Conservation (phyloP, 2,888 invertebrate genomes). For the Trachelus tabidus region DNA sequence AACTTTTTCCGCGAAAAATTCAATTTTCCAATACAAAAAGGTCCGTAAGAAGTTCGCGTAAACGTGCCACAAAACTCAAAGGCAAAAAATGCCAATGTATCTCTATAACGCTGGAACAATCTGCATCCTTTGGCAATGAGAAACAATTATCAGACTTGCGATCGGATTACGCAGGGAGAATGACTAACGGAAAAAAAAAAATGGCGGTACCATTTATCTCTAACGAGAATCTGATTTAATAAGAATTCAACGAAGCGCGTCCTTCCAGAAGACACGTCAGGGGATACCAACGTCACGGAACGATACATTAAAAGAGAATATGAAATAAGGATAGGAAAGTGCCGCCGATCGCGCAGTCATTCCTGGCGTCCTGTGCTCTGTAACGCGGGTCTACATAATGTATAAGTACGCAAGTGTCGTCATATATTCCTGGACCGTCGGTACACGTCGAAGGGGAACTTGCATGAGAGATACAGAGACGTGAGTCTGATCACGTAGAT, state of each 20-base stretch:
- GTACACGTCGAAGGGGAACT: background rate
- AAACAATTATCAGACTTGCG: background rate
- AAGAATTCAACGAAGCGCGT: background rate
- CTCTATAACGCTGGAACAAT: background rate
- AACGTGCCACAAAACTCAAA: too few relatives aligned
- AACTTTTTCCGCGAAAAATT: too few relatives aligned
- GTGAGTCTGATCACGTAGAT: background rate
- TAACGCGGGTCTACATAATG: background rate
- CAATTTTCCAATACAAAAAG: too few relatives aligned
- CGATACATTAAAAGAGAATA: background rate
- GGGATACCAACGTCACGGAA: background rate
- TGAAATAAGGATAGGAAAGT: background rate
- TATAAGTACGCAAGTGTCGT: background rate
- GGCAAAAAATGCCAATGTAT: background rate
- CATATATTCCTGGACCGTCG: background rate
- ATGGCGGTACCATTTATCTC: background rate
- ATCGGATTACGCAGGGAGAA: background rate
- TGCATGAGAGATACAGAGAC: background rate
- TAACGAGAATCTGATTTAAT: background rate
- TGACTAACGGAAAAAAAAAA: background rate
- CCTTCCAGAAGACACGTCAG: background rate
- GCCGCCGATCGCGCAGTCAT: background rate
- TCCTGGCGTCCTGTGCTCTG: background rate
- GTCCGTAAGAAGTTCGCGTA: too few relatives aligned
- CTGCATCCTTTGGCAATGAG: background rate